Base-by-base conservation (phyloP, 2,113 vertebrate genomes). In the Chaenogobius annularis region DNA sequence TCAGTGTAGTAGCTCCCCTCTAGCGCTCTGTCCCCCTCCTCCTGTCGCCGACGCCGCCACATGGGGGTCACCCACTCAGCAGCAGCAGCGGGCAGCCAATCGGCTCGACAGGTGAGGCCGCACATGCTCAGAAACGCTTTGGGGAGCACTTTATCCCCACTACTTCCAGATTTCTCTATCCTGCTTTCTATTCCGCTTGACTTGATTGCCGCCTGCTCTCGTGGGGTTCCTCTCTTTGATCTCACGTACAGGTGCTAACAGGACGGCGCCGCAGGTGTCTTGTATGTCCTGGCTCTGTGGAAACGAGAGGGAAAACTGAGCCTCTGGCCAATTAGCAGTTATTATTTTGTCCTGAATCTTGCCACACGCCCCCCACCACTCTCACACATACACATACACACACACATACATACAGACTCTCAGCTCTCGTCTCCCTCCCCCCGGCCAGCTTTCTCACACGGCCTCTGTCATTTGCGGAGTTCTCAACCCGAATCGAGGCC, bases 81-180 rank as follows among this genome's bases (percentile, higher is more conserved):
- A 61, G 84, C 93, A 78, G 85, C 92, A 90, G 86, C 92, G 89
- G 82, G 93, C 92, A 89, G 93, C 92, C 91, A 86, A 80, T 91
- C 94, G 86, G 86, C 87, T 48, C 26, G 92, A 73, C 96, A 99
- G 97, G 97, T 98, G 96, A 98, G 97, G 91, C 79, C 81, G 55
- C 81, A 87, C 82, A 70, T 77, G 85, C 72, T 85, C 78, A 70
- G 70, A 72, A 62, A 66, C 19, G 82, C 73, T 84, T 85, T 74
- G 40, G 72, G 71, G 79, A 77, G 22, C 73, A 65, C 73, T 70
- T 75, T 61, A 50, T 55, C 20, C 5, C 59, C 62, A 9, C 55
- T 48, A 22, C 84, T 79, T 74, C 63, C 35, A 68, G 68, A 75
- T 17, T 47, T 77, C 55, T 85, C 80, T 81, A 22, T 78, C 85